Percentiles rank a stretch among this genome's conserved stretches.
These are phyloP conservation scores for Muntiacus reevesi DNA, from an alignment of 2,113 vertebrate genomes.

Conservation along the genomic window DNA sequence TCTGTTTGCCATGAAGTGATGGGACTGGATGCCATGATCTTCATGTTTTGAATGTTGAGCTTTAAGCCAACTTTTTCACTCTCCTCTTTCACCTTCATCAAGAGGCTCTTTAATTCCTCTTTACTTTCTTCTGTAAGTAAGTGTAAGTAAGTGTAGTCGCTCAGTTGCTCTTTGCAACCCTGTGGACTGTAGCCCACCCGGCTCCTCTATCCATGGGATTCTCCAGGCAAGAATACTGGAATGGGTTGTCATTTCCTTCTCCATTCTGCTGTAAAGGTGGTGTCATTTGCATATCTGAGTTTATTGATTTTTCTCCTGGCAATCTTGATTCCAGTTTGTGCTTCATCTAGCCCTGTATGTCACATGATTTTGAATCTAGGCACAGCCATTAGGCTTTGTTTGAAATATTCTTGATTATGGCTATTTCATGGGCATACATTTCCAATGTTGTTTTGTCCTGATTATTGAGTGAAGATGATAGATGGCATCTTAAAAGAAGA, in stretches of 20 bases:
- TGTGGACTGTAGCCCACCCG: too few relatives aligned
- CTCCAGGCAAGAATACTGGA: too few relatives aligned
- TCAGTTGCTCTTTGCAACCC: too few relatives aligned
- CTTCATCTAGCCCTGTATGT: background rate
- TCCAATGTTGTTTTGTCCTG: background rate
- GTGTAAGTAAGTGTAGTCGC: too few relatives aligned
- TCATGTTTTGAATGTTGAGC: background rate
- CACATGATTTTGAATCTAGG: background rate
- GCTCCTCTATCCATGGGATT: too few relatives aligned
- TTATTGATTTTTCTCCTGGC: background rate
- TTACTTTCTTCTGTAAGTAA: background rate
- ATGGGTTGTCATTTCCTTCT: too few relatives aligned
- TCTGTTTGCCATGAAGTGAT: background rate
- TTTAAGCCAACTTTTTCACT: background rate
- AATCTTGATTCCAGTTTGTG: background rate
- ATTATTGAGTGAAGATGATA: background rate
- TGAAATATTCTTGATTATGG: background rate
- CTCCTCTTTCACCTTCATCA: background rate
- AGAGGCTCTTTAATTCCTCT: background rate
- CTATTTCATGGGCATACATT: background rate
- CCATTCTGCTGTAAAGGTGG: background rate
- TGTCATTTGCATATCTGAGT: background rate
- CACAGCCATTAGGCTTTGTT: background rate
- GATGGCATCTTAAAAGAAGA: background rate
- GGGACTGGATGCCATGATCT: background rate